These are phyloP conservation scores for Numenius arquata DNA, from an alignment of 2,113 vertebrate species.

Conservation along the genomic window DNA sequence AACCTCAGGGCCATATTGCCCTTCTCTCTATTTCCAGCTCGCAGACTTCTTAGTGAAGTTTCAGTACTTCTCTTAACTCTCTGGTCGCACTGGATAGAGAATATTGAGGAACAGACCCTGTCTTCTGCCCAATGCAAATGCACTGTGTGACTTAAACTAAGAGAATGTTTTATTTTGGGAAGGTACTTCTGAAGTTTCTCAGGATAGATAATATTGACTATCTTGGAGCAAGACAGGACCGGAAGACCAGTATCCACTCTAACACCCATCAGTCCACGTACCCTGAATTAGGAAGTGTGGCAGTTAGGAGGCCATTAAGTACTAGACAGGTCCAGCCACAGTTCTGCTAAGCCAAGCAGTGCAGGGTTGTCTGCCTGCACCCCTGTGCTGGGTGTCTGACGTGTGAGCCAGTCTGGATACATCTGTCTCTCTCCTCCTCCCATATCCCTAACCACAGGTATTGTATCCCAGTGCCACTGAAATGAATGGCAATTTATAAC, in stretches of 20 bases:
- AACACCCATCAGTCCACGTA: neutral
- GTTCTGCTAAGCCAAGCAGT: neutral
- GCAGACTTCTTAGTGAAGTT: neutral
- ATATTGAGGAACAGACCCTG: neutral
- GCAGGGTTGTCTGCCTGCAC: neutral
- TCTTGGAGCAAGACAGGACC: neutral
- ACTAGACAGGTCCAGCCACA: neutral
- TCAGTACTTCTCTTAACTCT: neutral
- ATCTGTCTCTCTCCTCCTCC: neutral
- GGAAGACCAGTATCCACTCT: neutral
- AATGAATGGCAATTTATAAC: neutral
- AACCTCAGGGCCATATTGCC: neutral
- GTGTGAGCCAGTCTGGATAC: fast-evolving
- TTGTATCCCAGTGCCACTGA: neutral
- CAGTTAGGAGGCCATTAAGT: neutral
- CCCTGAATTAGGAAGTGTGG: neutral
- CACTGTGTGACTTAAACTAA: neutral
- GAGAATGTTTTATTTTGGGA: neutral
- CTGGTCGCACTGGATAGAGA: neutral
- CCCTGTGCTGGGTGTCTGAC: neutral
- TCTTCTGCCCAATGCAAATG: neutral
- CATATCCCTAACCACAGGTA: fast-evolving
- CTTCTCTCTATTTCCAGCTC: neutral
- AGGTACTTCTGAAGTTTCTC: neutral
- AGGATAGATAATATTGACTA: neutral